These are phyloP conservation scores for Lasioglossum marginatum DNA, from an alignment of 2,888 invertebrate genomes.

Conservation along the genomic window DNA sequence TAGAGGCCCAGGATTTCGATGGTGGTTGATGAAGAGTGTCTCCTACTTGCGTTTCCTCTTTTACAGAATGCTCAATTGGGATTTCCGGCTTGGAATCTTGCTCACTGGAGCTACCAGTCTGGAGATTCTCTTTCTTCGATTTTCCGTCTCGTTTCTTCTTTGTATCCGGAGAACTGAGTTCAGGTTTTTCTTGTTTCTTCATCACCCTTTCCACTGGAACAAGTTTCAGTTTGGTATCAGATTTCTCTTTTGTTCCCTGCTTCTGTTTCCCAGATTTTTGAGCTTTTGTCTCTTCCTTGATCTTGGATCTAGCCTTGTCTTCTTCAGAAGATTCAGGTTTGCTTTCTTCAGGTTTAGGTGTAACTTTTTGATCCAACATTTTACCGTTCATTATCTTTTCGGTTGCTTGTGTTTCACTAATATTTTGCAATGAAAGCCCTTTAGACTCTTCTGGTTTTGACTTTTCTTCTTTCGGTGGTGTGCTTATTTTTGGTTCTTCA, in stretches of 20 bases:
- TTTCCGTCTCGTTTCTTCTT: slow-evolving; percentile 46
- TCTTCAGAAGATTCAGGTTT: neutral
- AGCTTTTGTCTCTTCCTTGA: slow-evolving; percentile 34
- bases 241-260: slow-evolving; percentile 37
- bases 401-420: neutral
- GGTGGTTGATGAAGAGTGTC: slow-evolving; percentile 59
- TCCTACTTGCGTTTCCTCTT: slow-evolving; percentile 22
- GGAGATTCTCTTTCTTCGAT: slow-evolving; percentile 59
- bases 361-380: neutral
- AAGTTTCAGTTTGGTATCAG: slow-evolving; percentile 45
- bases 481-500: neutral
- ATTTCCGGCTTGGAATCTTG: neutral
- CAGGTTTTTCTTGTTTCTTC: slow-evolving; percentile 38
- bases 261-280: slow-evolving; percentile 50
- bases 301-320: slow-evolving; percentile 27
- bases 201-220: slow-evolving; percentile 9
- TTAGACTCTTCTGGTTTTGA: neutral
- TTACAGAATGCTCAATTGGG: neutral
- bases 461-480: neutral
- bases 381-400: slow-evolving; percentile 10
- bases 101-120: neutral
- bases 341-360: neutral
- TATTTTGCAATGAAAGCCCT: neutral
- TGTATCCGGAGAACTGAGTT: slow-evolving; percentile 17
- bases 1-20: slow-evolving; percentile 79